Conservation (phyloP, 2,888 invertebrate species). For the Caenorhabditis japonica region DNA sequence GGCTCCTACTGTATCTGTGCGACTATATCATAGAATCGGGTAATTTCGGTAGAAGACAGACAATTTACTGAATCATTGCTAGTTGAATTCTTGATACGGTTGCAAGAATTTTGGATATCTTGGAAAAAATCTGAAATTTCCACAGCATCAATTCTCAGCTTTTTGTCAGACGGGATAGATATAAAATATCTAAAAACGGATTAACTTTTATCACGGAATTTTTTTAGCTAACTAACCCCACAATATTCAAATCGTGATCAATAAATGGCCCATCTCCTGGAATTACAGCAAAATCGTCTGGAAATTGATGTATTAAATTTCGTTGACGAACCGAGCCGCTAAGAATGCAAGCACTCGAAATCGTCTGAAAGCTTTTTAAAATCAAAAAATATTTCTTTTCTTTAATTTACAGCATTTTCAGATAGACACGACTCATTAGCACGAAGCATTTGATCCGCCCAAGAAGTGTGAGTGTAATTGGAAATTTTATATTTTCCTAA, state of each 20-base stretch:
- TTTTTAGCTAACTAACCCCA: conserved; percentile 40
- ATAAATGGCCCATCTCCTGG: conserved; percentile 57
- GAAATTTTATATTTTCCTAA: conserved; percentile 12
- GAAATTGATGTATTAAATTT: conserved; percentile 51
- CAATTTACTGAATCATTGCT: conserved; percentile 40
- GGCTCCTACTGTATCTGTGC: conserved; percentile 28
- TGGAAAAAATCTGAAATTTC: conserved; percentile 29
- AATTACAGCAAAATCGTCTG: conserved; percentile 55
- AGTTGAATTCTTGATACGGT: conserved; percentile 8
- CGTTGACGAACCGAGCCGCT: conserved; percentile 19
- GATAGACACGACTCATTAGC: conserved; percentile 45
- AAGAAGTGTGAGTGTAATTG: conserved; percentile 32
- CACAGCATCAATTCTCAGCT: conserved; percentile 43
- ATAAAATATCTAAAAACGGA: conserved; percentile 53
- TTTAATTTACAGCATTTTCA: conserved; percentile 6
- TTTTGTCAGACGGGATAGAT: conserved; percentile 50
- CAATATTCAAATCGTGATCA: conserved; percentile 40
- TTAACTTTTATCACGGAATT: neutral
- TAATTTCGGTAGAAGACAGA: conserved; percentile 54
- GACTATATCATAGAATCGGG: conserved; percentile 57
- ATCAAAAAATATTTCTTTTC: neutral
- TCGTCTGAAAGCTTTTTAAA: conserved; percentile 9
- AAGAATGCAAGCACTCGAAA: conserved; percentile 34
- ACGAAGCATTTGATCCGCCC: conserved; percentile 31
- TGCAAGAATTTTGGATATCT: conserved; percentile 39